Evolutionary conservation across 1,140 invertebrate genomes (phyloP).

Genomic region (Ephestia elutella): DNA sequence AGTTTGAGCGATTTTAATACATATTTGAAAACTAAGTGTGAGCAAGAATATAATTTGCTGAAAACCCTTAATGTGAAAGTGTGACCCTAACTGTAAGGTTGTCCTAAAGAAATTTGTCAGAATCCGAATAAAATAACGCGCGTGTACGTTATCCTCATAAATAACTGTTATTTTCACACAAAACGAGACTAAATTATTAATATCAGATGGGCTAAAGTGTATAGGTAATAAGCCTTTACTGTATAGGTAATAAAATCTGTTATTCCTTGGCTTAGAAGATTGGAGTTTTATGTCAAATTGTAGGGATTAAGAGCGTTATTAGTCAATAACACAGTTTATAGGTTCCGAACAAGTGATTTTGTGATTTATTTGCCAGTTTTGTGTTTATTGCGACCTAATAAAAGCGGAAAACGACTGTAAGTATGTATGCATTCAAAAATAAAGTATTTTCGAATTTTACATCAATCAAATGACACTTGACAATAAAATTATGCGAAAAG

Average conservation of each 20-base stretch:
- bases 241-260: slow-evolving; percentile 13
- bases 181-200: slow-evolving; percentile 24
- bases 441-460: no score
- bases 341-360: slow-evolving; percentile 7
- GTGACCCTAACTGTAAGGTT: neutral
- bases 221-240: slow-evolving; percentile 9
- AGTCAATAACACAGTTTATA: slow-evolving; percentile 28
- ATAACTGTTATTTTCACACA: slow-evolving; percentile 47
- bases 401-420: no score
- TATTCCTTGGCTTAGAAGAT: slow-evolving; percentile 12
- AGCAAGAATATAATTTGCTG: no score
- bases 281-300: slow-evolving; percentile 27
- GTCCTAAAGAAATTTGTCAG: slow-evolving; percentile 38
- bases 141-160: slow-evolving; percentile 38
- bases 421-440: no score
- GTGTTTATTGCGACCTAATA: neutral
- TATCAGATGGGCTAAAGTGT: neutral
- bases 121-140: slow-evolving; percentile 32
- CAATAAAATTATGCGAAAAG: no score
- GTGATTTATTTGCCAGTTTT: slow-evolving; percentile 5
- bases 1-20: no score
- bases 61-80: neutral
- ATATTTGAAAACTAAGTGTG: no score
- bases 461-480: no score
- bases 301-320: slow-evolving; percentile 44